Evolutionary conservation across 2,113 vertebrate species (phyloP).

Genomic region (Stegastes partitus): DNA sequence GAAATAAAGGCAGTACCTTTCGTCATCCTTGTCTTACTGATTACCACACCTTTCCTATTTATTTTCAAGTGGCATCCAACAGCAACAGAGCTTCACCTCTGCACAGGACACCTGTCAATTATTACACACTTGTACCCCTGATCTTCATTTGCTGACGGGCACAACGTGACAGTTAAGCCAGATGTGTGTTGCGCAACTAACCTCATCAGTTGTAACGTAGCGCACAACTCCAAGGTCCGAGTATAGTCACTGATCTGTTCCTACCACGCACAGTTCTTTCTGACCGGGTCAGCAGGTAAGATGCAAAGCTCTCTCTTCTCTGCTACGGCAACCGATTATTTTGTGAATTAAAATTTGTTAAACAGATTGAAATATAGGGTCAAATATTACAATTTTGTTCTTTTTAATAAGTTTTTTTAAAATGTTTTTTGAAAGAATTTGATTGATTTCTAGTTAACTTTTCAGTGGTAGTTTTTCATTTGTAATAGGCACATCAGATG

Average conservation of each 20-base stretch:
- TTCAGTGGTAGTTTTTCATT: too few relatives aligned
- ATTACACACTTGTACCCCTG: slow-evolving; percentile 69
- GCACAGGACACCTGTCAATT: slow-evolving; percentile 69
- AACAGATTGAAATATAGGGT: too few relatives aligned
- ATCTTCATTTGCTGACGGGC: slow-evolving; percentile 40
- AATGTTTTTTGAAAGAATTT: too few relatives aligned
- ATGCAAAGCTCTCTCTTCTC: slow-evolving; percentile 5
- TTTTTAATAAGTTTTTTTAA: background rate
- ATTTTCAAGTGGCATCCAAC: background rate
- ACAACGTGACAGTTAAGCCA: slow-evolving; percentile 62
- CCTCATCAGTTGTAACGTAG: background rate
- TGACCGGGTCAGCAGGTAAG: slow-evolving; percentile 76
- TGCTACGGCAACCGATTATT: background rate
- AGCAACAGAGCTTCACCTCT: background rate
- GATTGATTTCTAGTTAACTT: background rate
- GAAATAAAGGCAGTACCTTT: too few relatives aligned
- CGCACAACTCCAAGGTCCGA: slow-evolving; percentile 82
- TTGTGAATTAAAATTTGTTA: background rate
- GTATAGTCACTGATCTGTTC: slow-evolving; percentile 48
- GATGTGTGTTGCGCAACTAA: slow-evolving; percentile 72
- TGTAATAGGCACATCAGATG: background rate
- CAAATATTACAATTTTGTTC: too few relatives aligned
- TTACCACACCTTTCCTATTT: background rate
- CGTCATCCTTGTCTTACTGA: background rate
- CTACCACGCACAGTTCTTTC: slow-evolving; percentile 24